phyloP scores from a whole-genome alignment of 2,797 vertebrate genomes.

The Enteromius anoplus region DNA sequence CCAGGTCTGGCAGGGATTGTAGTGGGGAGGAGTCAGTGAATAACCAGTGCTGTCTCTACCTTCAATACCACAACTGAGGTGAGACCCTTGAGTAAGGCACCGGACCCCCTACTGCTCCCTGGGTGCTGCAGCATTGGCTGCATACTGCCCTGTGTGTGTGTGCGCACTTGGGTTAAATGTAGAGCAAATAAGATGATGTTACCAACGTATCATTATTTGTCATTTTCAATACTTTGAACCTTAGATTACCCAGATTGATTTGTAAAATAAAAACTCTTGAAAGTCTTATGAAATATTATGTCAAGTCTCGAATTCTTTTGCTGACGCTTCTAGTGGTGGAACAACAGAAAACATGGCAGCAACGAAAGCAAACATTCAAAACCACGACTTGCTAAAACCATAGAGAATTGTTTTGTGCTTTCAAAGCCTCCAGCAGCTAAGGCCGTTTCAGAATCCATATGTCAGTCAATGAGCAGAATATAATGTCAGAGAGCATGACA shows the following conservation, averaged over 20 bases:
- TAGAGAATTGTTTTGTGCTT: background rate
- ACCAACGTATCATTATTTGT: background rate
- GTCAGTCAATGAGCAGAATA: slow-evolving; percentile 54
- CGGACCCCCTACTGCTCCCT: too few relatives aligned
- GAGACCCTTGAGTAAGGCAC: too few relatives aligned
- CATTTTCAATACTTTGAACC: background rate
- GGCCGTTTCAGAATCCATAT: slow-evolving; percentile 38
- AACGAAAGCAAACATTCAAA: slow-evolving; percentile 2
- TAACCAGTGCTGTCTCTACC: too few relatives aligned
- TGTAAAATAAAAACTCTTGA: background rate
- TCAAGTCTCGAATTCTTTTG: background rate
- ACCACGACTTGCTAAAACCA: background rate
- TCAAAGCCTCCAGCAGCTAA: slow-evolving; percentile 11
- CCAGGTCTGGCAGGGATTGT: too few relatives aligned
- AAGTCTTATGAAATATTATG: background rate
- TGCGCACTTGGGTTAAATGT: too few relatives aligned
- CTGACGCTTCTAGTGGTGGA: background rate
- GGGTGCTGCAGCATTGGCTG: too few relatives aligned
- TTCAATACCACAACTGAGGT: too few relatives aligned
- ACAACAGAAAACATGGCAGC: background rate
- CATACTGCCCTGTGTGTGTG: too few relatives aligned
- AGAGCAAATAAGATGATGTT: background rate
- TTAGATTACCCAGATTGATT: background rate
- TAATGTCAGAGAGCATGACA: slow-evolving; percentile 37
- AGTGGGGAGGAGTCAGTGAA: too few relatives aligned